These are phyloP conservation scores for Salminus brasiliensis DNA, from an alignment of 2,113 vertebrate species.

Conservation along the genomic window DNA sequence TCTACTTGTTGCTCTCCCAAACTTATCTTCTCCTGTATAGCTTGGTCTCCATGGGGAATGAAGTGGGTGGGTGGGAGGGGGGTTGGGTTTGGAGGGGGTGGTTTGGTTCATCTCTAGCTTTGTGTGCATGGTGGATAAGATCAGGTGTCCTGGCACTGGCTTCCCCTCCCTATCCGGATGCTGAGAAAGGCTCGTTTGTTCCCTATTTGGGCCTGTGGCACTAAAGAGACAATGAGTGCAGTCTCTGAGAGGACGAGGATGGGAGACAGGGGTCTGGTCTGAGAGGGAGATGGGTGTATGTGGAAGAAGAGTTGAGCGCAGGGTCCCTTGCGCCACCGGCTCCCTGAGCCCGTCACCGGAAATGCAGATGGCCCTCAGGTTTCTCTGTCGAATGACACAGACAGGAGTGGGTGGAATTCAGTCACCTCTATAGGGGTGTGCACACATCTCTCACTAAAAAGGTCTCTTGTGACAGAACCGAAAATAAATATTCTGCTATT, in stretches of 20 bases:
- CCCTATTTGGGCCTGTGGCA: slow-evolving; percentile 39
- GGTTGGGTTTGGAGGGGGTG: background rate
- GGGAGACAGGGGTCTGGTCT: slow-evolving; percentile 17
- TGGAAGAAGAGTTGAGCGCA: background rate
- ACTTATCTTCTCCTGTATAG: slow-evolving; percentile 36
- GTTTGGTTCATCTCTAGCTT: slow-evolving; percentile 38
- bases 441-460: background rate
- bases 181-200: slow-evolving; percentile 56
- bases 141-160: slow-evolving; percentile 57
- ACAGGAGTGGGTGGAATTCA: background rate
- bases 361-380: slow-evolving; percentile 32
- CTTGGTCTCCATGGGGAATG: slow-evolving; percentile 34
- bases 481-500: slow-evolving; percentile 5
- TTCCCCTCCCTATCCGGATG: slow-evolving; percentile 51
- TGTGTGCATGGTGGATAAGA: slow-evolving; percentile 41
- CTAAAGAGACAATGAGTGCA: slow-evolving; percentile 52
- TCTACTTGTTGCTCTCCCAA: slow-evolving; percentile 40
- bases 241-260: slow-evolving; percentile 45
- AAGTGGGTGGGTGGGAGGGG: background rate
- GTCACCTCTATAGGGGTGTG: slow-evolving; percentile 4
- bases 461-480: background rate
- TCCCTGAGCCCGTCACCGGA: slow-evolving; percentile 19
- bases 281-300: background rate
- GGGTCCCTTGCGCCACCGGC: slow-evolving; percentile 16
- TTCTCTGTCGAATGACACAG: background rate